These are phyloP conservation scores for Astropecten irregularis DNA, from an alignment of 53 echinoderm and acorn worm species.

Conservation along the genomic window DNA sequence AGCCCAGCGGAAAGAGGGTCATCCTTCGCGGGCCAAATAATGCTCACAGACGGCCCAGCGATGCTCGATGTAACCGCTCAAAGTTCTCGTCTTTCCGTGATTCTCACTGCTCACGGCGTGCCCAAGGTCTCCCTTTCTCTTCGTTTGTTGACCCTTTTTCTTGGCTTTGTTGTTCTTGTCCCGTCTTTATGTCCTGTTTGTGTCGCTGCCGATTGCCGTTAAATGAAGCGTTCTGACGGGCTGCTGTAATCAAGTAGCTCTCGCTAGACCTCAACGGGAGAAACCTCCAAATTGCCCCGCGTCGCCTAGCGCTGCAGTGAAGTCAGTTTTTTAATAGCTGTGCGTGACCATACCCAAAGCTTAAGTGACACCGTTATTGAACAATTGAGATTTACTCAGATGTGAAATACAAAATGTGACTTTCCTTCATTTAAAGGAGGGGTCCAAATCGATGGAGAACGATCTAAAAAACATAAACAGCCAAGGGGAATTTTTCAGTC, in stretches of 20 bases:
- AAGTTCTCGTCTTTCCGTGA: too few species aligned
- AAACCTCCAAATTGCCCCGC: background rate
- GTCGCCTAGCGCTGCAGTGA: background rate
- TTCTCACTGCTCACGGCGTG: too few species aligned
- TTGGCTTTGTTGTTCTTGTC: too few species aligned
- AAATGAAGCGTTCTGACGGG: conserved; percentile 38
- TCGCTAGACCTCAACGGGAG: background rate
- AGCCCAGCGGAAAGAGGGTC: background rate
- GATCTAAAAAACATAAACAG: too few species aligned
- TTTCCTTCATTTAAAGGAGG: too few species aligned
- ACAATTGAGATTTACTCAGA: background rate
- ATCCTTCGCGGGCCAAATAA: background rate
- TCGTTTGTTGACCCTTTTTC: too few species aligned
- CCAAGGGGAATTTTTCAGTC: too few species aligned
- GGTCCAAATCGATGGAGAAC: too few species aligned
- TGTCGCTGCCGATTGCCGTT: conserved; percentile 58
- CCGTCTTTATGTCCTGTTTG: background rate
- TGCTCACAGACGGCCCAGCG: background rate
- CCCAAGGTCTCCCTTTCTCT: background rate
- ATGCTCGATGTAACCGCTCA: background rate
- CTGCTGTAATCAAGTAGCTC: conserved; percentile 34
- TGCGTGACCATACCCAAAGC: background rate
- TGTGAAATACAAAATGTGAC: too few species aligned
- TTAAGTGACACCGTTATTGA: background rate
- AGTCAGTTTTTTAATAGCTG: background rate